Evolutionary conservation across 2,797 vertebrate genomes (phyloP).

Genomic region (Mallotus villosus): DNA sequence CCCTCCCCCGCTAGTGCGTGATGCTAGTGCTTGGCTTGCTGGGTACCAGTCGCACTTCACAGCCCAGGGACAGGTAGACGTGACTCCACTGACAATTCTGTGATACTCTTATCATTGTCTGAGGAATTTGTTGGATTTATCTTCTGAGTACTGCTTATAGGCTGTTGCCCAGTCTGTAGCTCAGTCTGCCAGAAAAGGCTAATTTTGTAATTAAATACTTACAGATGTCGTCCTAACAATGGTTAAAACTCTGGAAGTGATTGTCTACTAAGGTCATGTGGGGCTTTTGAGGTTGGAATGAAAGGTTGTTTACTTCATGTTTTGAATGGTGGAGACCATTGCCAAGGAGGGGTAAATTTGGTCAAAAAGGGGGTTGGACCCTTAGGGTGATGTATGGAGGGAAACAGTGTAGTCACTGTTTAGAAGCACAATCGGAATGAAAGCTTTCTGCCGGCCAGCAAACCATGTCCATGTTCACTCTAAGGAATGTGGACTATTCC

Average conservation of each 20-base stretch:
- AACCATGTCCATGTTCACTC: conserved; percentile 57
- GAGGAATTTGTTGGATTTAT: conserved; percentile 19
- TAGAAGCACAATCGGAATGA: conserved; percentile 49
- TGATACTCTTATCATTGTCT: conserved; percentile 28
- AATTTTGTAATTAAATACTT: background rate
- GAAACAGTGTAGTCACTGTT: conserved; percentile 58
- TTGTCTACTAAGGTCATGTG: conserved; percentile 29
- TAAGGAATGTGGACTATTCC: conserved; percentile 57
- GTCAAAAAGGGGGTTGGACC: conserved; percentile 34
- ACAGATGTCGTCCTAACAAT: background rate
- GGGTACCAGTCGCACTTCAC: conserved; percentile 44
- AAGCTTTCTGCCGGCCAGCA: conserved; percentile 53
- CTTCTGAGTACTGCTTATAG: conserved; percentile 46
- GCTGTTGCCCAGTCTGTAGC: background rate
- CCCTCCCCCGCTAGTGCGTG: conserved; percentile 30
- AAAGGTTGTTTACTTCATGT: conserved; percentile 53
- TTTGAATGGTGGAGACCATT: conserved; percentile 30
- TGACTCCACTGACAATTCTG: conserved; percentile 59
- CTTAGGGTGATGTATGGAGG: conserved; percentile 39
- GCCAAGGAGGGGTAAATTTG: conserved; percentile 36
- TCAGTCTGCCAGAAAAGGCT: background rate
- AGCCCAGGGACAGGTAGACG: conserved; percentile 47
- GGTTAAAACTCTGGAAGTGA: background rate
- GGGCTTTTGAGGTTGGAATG: conserved; percentile 20
- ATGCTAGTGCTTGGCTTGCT: conserved; percentile 43